Evolutionary conservation across 2,888 invertebrate genomes (phyloP).

Genomic region (Watsonalla cultraria): DNA sequence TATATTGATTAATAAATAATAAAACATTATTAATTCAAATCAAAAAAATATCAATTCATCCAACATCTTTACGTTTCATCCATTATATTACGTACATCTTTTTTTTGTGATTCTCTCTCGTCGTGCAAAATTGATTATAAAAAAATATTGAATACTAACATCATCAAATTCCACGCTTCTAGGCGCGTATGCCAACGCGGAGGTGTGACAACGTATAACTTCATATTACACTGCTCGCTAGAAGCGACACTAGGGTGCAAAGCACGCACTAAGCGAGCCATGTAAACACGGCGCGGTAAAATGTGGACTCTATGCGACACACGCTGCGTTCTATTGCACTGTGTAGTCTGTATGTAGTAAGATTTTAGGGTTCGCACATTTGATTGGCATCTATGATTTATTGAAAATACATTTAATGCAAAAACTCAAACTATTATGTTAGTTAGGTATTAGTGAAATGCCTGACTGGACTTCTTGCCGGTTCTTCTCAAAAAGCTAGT

Average conservation of each 20-base stretch:
- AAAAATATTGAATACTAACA: background rate
- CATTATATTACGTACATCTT: too few species aligned
- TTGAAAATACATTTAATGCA: background rate
- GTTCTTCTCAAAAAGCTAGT: too few species aligned
- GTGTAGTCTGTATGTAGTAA: background rate
- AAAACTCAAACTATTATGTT: background rate
- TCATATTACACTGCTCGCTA: slow-evolving; percentile 33
- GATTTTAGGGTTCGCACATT: background rate
- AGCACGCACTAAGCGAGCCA: slow-evolving; percentile 44
- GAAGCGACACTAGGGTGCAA: slow-evolving; percentile 28
- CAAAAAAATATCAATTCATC: too few species aligned
- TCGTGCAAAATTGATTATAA: too few species aligned
- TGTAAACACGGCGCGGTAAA: slow-evolving; percentile 46
- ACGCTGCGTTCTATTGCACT: slow-evolving; percentile 6
- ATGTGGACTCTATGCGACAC: slow-evolving; percentile 29
- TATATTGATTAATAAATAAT: too few species aligned
- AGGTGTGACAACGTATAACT: slow-evolving; percentile 7
- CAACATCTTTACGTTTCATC: too few species aligned
- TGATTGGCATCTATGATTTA: background rate
- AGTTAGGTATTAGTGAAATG: too few species aligned
- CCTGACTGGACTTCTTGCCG: too few species aligned
- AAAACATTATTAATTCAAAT: too few species aligned
- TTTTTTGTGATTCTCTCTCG: too few species aligned
- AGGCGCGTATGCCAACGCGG: slow-evolving; percentile 2
- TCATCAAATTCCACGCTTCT: background rate